Base-by-base conservation (phyloP, 2,888 invertebrate genomes). In the Volucella bombylans region DNA sequence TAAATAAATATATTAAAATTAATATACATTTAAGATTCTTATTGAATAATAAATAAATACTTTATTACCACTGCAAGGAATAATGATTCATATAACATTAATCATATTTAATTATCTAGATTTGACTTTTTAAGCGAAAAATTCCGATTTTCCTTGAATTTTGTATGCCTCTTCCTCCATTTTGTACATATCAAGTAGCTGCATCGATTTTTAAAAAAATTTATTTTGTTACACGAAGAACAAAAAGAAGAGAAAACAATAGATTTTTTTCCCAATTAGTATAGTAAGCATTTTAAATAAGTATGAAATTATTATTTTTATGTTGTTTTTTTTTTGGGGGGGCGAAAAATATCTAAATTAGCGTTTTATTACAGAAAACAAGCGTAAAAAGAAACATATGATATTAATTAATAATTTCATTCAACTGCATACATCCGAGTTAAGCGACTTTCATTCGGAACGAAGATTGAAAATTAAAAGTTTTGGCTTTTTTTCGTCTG, bases 141-240 rank as follows among this genome's bases (percentile, higher is more conserved):
- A 97, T 92, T 97, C 97, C 88, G 95, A 94, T 93, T 97, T 97
- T 90, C 96, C 95, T 89, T 96, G 95, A 93, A 97, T 94, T 90
- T 97, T 96, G 92, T 96, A 97, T 91, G 97, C 97, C 87, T 96
- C 94, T 91, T 97, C 97, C 92, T 97, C 97, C 93, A 97, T 97
- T 92, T 97, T 97, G 94, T 97, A 97, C 95, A 97, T 96, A 91
- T 97, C 97, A 92, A 97, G 95, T 90, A 97, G 94, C 96, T 96
- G 93, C 49, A 93, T 77, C 68, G 54, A 62, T 85, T 65, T 43
- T 69, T 45, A 45, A 1, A 18, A 38, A 38, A 15, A 15, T 61
- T 45, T 64, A 39, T 55, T 12, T 45, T 76, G 52, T 15, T 38
- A 52, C 43, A 57, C 23, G 45, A 52, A 43, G 23, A 50, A 69